Conservation (phyloP, 2,113 vertebrate species). For the Dryoscopus gambensis region DNA sequence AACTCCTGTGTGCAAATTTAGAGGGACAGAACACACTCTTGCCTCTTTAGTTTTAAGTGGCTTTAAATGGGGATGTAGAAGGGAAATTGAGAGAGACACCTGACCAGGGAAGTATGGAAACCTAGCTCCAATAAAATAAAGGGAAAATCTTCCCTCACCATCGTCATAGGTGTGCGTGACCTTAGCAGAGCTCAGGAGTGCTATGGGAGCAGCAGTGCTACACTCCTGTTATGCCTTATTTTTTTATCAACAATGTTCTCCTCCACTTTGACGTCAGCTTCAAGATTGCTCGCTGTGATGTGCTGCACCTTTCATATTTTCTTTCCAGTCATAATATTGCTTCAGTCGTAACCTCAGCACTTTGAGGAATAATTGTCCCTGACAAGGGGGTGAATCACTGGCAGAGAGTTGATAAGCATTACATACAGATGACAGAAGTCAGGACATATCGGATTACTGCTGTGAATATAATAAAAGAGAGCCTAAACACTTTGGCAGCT, state of each 20-base stretch:
- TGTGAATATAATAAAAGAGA: slow-evolving; percentile 98
- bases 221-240: neutral
- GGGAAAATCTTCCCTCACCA: neutral
- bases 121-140: neutral
- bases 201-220: neutral
- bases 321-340: slow-evolving; percentile 78
- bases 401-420: slow-evolving; percentile 97
- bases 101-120: neutral
- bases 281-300: slow-evolving; percentile 64
- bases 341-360: slow-evolving; percentile 82
- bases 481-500: slow-evolving; percentile 90
- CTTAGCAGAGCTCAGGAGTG: neutral
- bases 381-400: slow-evolving; percentile 97
- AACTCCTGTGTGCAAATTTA: neutral
- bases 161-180: neutral
- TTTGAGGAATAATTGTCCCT: slow-evolving; percentile 94
- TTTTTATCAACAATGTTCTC: slow-evolving; percentile 38
- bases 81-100: neutral
- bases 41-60: neutral
- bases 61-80: neutral
- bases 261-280: slow-evolving; percentile 69
- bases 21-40: neutral
- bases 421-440: slow-evolving; percentile 96
- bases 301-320: slow-evolving; percentile 69
- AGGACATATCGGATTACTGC: slow-evolving; percentile 99